Evolutionary conservation across 2,113 vertebrate species (phyloP), one percentile per base, ranked within the genome.

Genomic region (Hippoglossus stenolepis): DNA sequence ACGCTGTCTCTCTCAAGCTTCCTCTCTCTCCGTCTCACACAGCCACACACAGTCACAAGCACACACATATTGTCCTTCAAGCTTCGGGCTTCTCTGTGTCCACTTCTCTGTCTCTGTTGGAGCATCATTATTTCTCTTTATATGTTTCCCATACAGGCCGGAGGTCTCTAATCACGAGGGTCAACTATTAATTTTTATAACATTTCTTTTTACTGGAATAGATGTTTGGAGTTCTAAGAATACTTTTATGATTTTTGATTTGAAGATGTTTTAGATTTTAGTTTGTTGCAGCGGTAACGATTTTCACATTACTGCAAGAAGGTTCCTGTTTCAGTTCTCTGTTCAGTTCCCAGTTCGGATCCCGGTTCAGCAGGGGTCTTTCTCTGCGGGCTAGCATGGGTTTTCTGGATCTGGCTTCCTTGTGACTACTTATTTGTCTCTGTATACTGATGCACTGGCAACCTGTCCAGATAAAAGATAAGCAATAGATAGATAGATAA

Each of bases 41-140:
- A 72, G 66, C 21, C 38, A 43, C 80, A 24, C 80, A 72, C 60
- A 72, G 53, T 65, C 82, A 66, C 56, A 76, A 58, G 26, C 49
- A 38, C 75, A 82, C 67, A 85, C 67, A 79, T 65, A 85, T 83
- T 79, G 70, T 82, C 85, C 86, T 81, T 86, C 84, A 80, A 73
- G 58, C 77, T 82, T 62, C 54, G 70, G 65, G 38, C 83, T 83
- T 80, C 21, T 73, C 59, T 70, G 28, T 45, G 56, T 49, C 53
- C 35, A 38, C 71, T 62, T 64, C 23, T 38, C 56, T 8, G 9
- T 51, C 62, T 68, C 58, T 66, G 35, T 75, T 69, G 80, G 5
- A 65, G 62, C 65, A 61, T 76, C 38, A 38, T 49, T 31, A 12
- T 64, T 23, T 65, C 57, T 75, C 59, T 54, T 53, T 65, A 31